Conservation (phyloP, 1,140 invertebrate species). For the Steinernema feltiae region DNA sequence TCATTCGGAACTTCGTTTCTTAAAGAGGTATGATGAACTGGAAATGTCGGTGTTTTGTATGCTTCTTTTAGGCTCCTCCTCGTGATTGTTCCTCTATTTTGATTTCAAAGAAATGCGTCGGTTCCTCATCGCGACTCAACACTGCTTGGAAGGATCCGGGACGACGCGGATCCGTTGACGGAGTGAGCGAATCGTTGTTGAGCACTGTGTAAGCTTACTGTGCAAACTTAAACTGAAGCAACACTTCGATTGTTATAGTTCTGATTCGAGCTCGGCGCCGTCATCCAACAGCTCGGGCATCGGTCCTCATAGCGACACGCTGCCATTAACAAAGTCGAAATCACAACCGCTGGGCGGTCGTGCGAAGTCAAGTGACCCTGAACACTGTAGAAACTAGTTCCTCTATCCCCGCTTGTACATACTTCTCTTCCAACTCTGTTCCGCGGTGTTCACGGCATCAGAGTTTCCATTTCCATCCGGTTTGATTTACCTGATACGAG, state of each 20-base stretch:
- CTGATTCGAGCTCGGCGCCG: neutral
- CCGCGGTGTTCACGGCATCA: neutral
- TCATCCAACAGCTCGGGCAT: conserved; percentile 1
- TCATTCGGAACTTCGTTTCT: neutral
- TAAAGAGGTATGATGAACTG: neutral
- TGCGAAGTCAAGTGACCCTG: neutral
- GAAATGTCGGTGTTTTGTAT: neutral
- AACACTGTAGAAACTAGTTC: neutral
- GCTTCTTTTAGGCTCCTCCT: neutral
- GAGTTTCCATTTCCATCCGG: neutral
- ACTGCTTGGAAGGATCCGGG: neutral
- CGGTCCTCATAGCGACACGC: neutral
- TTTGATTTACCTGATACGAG: conserved; percentile 1
- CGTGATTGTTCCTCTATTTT: neutral
- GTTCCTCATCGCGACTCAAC: neutral
- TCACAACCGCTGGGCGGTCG: conserved; percentile 3
- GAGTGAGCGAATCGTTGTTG: neutral
- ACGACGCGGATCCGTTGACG: neutral
- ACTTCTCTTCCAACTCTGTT: neutral
- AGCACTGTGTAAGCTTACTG: conserved; percentile 4
- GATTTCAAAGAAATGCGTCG: conserved; percentile 4
- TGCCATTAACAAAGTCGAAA: neutral
- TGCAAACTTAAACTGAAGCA: too few species aligned
- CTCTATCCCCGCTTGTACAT: neutral
- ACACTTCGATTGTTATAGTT: too few species aligned